phyloP scores from a whole-genome alignment of 2,113 vertebrate species.

The Polyodon spathula region DNA sequence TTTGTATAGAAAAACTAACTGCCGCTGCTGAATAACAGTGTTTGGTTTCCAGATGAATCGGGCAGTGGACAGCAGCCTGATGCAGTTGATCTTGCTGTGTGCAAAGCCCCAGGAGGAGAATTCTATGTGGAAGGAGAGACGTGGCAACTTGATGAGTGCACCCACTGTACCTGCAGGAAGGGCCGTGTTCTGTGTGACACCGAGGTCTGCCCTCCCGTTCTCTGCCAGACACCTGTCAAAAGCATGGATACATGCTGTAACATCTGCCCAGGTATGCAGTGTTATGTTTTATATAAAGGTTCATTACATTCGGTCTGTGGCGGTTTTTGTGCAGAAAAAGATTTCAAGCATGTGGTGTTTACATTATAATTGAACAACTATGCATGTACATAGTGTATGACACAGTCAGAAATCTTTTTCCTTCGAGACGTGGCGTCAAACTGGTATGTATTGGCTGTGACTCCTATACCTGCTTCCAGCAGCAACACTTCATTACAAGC shows the following conservation, averaged over 20 bases:
- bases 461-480: no score
- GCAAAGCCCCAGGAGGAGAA: slow-evolving; percentile 57
- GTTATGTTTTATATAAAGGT: neutral
- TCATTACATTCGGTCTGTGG: no score
- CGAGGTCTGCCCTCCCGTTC: slow-evolving; percentile 60
- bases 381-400: no score
- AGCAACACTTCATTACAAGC: no score
- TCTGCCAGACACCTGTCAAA: slow-evolving; percentile 53
- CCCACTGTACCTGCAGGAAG: slow-evolving; percentile 59
- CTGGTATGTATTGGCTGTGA: no score
- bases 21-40: neutral
- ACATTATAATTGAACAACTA: no score
- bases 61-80: slow-evolving; percentile 58
- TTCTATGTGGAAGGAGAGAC: slow-evolving; percentile 67
- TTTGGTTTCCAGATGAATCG: slow-evolving; percentile 49
- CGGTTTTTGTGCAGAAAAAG: no score
- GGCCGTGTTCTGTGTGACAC: slow-evolving; percentile 64
- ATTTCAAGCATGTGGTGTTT: no score
- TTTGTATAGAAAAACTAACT: no score
- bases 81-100: slow-evolving; percentile 61
- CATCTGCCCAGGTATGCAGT: slow-evolving; percentile 50
- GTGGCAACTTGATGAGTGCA: slow-evolving; percentile 70
- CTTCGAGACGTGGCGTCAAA: no score
- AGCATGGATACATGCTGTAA: slow-evolving; percentile 61
- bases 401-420: no score